These are phyloP conservation scores for Coenobita brevimanus DNA, from an alignment of 1,140 invertebrate species.

Conservation along the genomic window DNA sequence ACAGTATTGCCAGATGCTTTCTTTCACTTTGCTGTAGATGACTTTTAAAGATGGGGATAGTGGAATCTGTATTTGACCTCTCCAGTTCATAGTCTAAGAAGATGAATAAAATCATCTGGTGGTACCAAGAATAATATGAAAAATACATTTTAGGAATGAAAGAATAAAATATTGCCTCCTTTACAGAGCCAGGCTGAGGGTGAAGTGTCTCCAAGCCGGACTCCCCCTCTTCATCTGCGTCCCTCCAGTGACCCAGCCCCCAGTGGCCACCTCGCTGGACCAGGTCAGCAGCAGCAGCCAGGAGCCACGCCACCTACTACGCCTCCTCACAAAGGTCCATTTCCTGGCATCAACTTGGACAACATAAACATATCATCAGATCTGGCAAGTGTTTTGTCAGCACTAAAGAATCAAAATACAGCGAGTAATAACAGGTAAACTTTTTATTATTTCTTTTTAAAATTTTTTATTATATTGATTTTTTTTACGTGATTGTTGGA, in stretches of 20 bases:
- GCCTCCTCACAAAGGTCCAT: constrained; percentile 30
- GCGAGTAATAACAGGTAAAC: constrained; percentile 57
- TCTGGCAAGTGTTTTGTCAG: constrained; percentile 80
- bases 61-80: too few species aligned
- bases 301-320: constrained; percentile 17
- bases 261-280: not conserved
- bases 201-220: constrained; percentile 35
- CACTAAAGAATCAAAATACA: constrained; percentile 77
- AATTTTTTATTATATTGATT: not conserved
- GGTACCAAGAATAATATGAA: not conserved
- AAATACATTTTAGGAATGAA: not conserved
- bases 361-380: constrained; percentile 83
- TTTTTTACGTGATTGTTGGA: not conserved
- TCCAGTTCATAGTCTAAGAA: too few species aligned
- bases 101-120: too few species aligned
- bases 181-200: not conserved
- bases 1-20: too few species aligned
- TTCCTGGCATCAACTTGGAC: constrained; percentile 76
- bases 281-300: constrained; percentile 4
- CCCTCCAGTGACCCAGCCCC: not conserved
- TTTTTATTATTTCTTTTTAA: constrained; percentile 36
- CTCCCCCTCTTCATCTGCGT: constrained; percentile 14
- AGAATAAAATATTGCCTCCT: not conserved
- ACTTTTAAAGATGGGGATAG: too few species aligned
- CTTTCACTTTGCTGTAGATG: too few species aligned